Conservation (phyloP, 2,888 invertebrate genomes). For the Theodoxus fluviatilis region DNA sequence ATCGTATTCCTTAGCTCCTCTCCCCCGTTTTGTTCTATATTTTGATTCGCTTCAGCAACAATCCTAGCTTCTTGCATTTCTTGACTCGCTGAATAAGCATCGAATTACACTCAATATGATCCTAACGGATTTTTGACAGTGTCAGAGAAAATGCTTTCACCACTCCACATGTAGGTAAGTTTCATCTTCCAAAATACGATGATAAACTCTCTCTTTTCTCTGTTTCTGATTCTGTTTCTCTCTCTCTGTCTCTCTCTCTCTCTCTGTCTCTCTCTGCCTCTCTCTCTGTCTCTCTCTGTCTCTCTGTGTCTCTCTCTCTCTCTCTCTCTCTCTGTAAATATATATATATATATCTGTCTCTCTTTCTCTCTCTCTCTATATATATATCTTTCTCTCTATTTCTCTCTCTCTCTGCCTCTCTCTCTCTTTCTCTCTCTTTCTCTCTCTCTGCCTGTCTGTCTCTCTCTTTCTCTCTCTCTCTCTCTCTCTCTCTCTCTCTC, state of each 20-base stretch:
- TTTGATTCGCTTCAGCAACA: too few species aligned
- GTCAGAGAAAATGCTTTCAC: too few species aligned
- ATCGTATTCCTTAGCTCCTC: too few species aligned
- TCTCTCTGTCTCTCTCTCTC: background rate
- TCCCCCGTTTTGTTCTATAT: too few species aligned
- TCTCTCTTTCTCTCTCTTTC: constrained; percentile 6
- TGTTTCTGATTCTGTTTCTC: background rate
- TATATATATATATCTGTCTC: background rate
- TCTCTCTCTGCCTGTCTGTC: background rate
- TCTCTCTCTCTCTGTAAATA: background rate
- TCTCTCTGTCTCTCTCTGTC: background rate
- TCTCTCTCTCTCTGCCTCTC: background rate
- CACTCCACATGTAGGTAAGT: background rate
- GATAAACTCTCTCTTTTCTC: background rate
- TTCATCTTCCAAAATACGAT: background rate
- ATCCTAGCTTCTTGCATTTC: too few species aligned
- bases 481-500: background rate
- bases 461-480: background rate
- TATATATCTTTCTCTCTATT: background rate
- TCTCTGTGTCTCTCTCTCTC: constrained; percentile 4
- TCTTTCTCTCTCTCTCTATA: background rate
- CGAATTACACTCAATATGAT: too few species aligned
- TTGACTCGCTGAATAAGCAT: too few species aligned
- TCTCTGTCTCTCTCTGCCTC: too few species aligned
- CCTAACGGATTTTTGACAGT: too few species aligned